Evolutionary conservation across 2,888 invertebrate species (phyloP).

Genomic region (Ophioninae sp.): DNA sequence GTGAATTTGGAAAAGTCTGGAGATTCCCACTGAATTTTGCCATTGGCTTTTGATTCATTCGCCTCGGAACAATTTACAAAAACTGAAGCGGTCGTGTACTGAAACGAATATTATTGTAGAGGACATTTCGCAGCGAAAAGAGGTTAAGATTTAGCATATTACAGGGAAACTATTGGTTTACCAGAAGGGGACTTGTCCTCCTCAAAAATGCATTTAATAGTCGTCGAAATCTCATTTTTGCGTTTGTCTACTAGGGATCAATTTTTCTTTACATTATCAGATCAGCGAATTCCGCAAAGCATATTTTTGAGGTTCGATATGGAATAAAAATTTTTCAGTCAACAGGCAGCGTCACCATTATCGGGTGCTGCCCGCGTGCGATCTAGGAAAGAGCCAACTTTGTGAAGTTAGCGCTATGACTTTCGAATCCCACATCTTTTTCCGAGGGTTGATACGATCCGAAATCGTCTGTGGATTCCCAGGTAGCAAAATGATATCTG

Average conservation of each 20-base stretch:
- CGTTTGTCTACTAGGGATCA: background rate
- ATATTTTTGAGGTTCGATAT: conserved; percentile 4
- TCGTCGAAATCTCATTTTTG: conserved; percentile 59
- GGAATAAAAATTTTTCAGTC: background rate
- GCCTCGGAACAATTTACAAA: conserved; percentile 66
- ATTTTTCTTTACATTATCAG: background rate
- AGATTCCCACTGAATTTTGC: conserved; percentile 71
- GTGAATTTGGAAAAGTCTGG: conserved; percentile 71
- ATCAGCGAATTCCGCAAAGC: background rate
- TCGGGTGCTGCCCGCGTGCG: background rate
- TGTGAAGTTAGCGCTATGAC: too few relatives aligned
- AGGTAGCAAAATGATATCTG: too few relatives aligned
- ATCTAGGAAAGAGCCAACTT: background rate
- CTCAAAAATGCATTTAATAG: conserved; percentile 62
- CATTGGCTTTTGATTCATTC: conserved; percentile 64
- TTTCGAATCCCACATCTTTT: too few relatives aligned
- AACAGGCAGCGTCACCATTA: background rate
- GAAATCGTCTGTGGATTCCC: too few relatives aligned
- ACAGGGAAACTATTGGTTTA: conserved; percentile 50
- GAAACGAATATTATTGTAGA: conserved; percentile 33
- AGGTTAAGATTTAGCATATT: conserved; percentile 35
- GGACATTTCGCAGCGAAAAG: background rate
- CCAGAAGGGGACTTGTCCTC: conserved; percentile 63
- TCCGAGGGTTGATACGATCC: too few relatives aligned
- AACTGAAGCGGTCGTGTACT: conserved; percentile 69